phyloP scores from a whole-genome alignment of 2,888 invertebrate genomes.

The Epirrita christyi region DNA sequence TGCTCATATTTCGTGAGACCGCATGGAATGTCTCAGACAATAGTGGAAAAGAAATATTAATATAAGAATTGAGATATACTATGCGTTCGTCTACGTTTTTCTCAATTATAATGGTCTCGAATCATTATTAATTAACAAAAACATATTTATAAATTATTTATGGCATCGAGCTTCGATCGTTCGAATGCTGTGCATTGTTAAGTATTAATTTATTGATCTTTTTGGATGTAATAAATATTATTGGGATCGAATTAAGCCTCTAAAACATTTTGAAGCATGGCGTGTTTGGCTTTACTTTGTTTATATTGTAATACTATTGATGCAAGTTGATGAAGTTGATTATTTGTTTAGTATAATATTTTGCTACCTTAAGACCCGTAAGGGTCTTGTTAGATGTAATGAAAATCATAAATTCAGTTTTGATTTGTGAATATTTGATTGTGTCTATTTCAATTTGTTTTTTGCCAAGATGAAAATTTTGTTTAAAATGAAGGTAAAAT shows the following conservation, averaged over 20 bases:
- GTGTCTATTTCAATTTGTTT: no score
- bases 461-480: no score
- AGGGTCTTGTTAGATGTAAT: no score
- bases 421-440: no score
- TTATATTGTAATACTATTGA: no score
- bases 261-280: constrained; percentile 21
- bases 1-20: constrained; percentile 55
- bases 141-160: constrained; percentile 75
- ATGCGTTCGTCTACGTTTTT: constrained; percentile 48
- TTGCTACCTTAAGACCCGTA: no score
- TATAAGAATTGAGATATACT: constrained; percentile 69
- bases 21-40: constrained; percentile 63
- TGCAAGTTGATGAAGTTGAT: no score
- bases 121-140: constrained; percentile 76
- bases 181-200: constrained; percentile 62
- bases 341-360: no score
- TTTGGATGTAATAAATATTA: constrained; percentile 58
- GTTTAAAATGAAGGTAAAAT: no score
- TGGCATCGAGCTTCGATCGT: constrained; percentile 47
- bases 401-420: no score
- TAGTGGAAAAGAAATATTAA: constrained; percentile 71
- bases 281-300: constrained; percentile 25
- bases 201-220: constrained; percentile 64
- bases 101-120: constrained; percentile 44
- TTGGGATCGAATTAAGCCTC: constrained; percentile 35